A percentile compares a stretch with the other conserved stretches of the same genome.
phyloP scores from a whole-genome alignment of 2,888 invertebrate genomes.

The Pammene fasciana region DNA sequence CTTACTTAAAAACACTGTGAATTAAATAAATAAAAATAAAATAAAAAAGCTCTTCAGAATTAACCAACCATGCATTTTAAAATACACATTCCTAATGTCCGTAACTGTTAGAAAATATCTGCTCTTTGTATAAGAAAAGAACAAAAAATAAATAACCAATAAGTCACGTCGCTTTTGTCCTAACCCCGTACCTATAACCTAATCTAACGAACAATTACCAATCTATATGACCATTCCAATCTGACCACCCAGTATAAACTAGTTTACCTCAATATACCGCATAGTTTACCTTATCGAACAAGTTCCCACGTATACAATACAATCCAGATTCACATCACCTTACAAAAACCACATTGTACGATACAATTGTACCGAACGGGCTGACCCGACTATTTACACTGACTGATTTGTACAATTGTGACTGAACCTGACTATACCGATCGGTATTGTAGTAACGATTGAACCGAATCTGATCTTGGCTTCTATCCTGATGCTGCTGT shows the following conservation, averaged over 20 bases:
- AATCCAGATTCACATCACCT: conserved; percentile 15
- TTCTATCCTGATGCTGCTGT: conserved; percentile 43
- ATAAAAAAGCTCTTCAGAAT: too few relatives aligned
- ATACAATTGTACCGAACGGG: neutral
- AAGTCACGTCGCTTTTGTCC: too few relatives aligned
- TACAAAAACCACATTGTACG: neutral
- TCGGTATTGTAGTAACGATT: conserved; percentile 38
- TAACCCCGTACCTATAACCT: too few relatives aligned
- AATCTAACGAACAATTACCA: too few relatives aligned
- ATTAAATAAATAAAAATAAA: too few relatives aligned
- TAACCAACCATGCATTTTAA: too few relatives aligned
- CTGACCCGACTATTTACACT: conserved; percentile 22
- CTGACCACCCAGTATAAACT: neutral
- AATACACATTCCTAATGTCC: too few relatives aligned
- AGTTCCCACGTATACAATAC: conserved; percentile 12
- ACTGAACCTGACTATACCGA: too few relatives aligned
- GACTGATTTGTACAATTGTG: neutral
- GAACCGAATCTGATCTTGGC: conserved; percentile 48
- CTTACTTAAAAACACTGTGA: too few relatives aligned
- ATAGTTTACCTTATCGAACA: neutral
- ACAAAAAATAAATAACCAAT: too few relatives aligned
- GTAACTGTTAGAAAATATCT: too few relatives aligned
- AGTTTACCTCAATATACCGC: neutral
- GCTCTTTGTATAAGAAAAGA: too few relatives aligned
- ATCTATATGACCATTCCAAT: neutral